A percentile compares a stretch with the other conserved stretches of the same genome.
Conservation (phyloP, 2,888 invertebrate genomes). For the Cephus nigrinus region DNA sequence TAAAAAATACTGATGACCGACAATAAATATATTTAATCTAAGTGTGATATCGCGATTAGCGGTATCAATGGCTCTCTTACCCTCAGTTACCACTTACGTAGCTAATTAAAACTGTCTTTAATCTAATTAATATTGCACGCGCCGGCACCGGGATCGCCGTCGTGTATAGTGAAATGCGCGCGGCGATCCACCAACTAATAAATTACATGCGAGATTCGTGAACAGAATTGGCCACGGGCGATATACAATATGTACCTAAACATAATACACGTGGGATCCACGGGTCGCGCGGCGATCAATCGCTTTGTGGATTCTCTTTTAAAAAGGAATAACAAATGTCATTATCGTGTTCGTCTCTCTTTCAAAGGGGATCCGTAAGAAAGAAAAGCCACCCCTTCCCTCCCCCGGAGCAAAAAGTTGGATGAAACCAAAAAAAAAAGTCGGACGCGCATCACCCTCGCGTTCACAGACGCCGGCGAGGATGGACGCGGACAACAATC, state of each 20-base stretch:
- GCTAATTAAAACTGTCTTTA: constrained; percentile 35
- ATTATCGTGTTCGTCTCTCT: neutral
- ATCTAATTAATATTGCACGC: constrained; percentile 64
- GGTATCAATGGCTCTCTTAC: constrained; percentile 7
- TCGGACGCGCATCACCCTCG: too few species aligned
- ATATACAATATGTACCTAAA: too few species aligned
- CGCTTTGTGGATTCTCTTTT: neutral
- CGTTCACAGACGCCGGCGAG: too few species aligned
- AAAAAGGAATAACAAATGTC: constrained; percentile 10
- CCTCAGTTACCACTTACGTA: constrained; percentile 31
- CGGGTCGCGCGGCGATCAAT: neutral
- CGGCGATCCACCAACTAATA: constrained; percentile 27
- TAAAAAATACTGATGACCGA: constrained; percentile 15
- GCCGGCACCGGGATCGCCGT: constrained; percentile 57
- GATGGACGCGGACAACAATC: too few species aligned
- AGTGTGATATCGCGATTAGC: neutral
- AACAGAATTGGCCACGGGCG: constrained; percentile 9
- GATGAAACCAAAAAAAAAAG: too few species aligned
- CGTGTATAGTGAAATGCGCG: constrained; percentile 20
- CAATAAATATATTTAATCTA: constrained; percentile 26
- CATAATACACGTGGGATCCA: neutral
- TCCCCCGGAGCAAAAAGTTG: too few species aligned
- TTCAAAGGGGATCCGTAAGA: neutral
- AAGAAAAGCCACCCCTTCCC: too few species aligned
- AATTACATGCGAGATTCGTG: constrained; percentile 29